Evolutionary conservation across 2,888 invertebrate genomes (phyloP), one percentile per base, ranked within the genome.

Genomic region (Dryocosmus kuriphilus): DNA sequence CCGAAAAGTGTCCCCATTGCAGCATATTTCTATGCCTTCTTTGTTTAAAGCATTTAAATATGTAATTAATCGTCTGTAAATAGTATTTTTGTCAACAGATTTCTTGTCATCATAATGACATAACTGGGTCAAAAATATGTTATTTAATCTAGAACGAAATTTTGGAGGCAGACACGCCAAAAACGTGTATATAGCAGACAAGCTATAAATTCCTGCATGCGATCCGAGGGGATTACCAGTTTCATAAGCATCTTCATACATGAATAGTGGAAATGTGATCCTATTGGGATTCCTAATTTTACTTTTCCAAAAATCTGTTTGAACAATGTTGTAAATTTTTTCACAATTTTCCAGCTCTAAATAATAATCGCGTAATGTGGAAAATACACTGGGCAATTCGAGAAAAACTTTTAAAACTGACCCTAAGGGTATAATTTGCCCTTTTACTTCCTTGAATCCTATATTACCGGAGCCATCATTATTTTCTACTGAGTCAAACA

Each of bases 211-310:
- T 16, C 79, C 79, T 30, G 77, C 75, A 71, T 81, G 78, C 14
- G 76, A 80, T 30, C 80, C 81, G 7, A 81, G 76, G 14, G 77
- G 73, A 75, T 84, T 84, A 32, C 78, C 78, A 1, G 76, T 55
- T 79, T 83, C 82, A 22, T 62, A 79, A 46, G 82, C 83, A 74
- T 84, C 82, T 75, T 79, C 80, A 65, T 83, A 82, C 55, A 84
- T 60, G 32, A 75, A 74, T 19, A 82, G 22, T n/a, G 84, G 82
- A 27, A 81, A 41, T 35, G 80, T n/a, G n/a, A n/a, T n/a, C n/a
- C n/a, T n/a, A n/a, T n/a, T n/a, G n/a, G n/a, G n/a, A n/a, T n/a
- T n/a, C n/a, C n/a, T n/a, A n/a, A n/a, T n/a, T n/a, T n/a, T n/a
- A n/a, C n/a, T n/a, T n/a, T n/a, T n/a, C n/a, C n/a, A n/a, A n/a